Conservation (phyloP, 2,113 vertebrate genomes). For the Grantiella picta region DNA sequence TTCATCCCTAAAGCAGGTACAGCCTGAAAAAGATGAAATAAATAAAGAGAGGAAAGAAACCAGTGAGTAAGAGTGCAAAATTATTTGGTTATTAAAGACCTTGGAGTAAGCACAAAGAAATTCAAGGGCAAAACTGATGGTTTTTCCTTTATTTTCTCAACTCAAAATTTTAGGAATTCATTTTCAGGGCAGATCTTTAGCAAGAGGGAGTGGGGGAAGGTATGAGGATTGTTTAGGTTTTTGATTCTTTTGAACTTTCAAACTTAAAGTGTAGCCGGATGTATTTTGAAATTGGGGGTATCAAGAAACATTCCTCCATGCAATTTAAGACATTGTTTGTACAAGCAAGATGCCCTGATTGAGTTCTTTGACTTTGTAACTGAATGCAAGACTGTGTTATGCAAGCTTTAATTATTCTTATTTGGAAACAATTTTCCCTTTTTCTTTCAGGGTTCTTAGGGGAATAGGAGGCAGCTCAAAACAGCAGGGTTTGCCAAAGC, state of each 20-base stretch:
- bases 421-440: conserved; percentile 54
- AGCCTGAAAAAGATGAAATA: not conserved
- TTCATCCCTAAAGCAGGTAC: not conserved
- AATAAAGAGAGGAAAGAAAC: not conserved
- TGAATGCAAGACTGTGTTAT: conserved; percentile 21
- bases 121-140: not conserved
- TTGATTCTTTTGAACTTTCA: not conserved
- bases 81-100: not conserved
- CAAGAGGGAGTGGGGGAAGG: not conserved
- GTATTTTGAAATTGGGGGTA: not conserved
- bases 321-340: conserved; percentile 27
- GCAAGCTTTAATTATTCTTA: conserved; percentile 51
- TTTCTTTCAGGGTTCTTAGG: conserved; percentile 12
- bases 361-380: conserved; percentile 37
- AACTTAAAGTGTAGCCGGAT: not conserved
- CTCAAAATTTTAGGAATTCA: not conserved
- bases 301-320: not conserved
- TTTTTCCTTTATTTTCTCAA: not conserved
- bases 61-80: not conserved
- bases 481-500: not conserved
- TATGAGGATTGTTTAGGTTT: not conserved
- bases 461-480: conserved; percentile 36
- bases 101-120: not conserved
- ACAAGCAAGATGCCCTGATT: not conserved
- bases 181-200: not conserved